phyloP scores from a whole-genome alignment of 2,113 vertebrate genomes.

The Alaudala cheleensis region DNA sequence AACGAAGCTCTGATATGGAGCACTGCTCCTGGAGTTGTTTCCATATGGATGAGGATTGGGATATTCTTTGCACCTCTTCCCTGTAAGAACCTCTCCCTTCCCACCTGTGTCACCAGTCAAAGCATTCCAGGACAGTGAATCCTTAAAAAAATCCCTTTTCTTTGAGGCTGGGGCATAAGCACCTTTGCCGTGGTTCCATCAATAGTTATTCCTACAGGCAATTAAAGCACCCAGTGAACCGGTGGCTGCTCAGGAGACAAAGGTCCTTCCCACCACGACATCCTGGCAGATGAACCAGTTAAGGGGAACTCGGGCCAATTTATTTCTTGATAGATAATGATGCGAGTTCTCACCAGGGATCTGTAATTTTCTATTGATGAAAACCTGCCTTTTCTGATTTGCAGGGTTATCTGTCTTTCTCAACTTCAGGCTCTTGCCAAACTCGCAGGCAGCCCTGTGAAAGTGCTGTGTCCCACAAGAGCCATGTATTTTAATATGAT shows the following conservation, averaged over 20 bases:
- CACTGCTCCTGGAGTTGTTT: neutral
- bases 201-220: neutral
- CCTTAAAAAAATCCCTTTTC: neutral
- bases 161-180: neutral
- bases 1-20: neutral
- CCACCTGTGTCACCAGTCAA: neutral
- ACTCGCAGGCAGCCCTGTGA: slow-evolving; percentile 26
- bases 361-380: slow-evolving; percentile 70
- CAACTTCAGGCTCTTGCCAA: slow-evolving; percentile 52
- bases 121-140: neutral
- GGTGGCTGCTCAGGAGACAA: neutral
- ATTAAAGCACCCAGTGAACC: slow-evolving; percentile 36
- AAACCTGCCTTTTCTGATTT: slow-evolving; percentile 66
- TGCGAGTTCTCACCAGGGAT: slow-evolving; percentile 54
- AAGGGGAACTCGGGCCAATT: slow-evolving; percentile 49
- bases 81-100: neutral
- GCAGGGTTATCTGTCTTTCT: slow-evolving; percentile 52
- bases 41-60: neutral
- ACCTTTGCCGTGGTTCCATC: neutral
- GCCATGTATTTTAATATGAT: slow-evolving; percentile 57
- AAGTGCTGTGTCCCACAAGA: slow-evolving; percentile 45
- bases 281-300: slow-evolving; percentile 9
- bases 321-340: slow-evolving; percentile 69
- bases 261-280: slow-evolving; percentile 1
- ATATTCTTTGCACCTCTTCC: neutral